phyloP scores from a whole-genome alignment of 1,140 invertebrate genomes.

The Calliphora vicina region DNA sequence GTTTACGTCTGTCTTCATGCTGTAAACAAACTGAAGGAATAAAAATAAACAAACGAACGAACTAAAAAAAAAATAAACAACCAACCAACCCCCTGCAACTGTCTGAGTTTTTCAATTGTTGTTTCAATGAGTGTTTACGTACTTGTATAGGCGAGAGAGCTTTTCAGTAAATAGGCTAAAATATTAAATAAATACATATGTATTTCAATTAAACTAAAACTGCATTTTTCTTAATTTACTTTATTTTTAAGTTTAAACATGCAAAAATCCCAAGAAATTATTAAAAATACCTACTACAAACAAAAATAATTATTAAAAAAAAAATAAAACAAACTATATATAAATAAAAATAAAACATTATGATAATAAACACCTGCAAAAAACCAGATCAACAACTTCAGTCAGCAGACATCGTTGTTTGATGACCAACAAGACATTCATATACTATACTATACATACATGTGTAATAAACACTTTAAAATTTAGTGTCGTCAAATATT shows the following conservation, averaged over 20 bases:
- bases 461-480: neutral
- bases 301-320: neutral
- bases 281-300: neutral
- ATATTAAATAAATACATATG: neutral
- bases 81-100: neutral
- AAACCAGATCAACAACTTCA: constrained; percentile 16
- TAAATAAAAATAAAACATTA: constrained; percentile 6
- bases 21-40: neutral
- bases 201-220: neutral
- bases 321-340: neutral
- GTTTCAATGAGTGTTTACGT: too few relatives aligned
- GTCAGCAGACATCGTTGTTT: constrained; percentile 3
- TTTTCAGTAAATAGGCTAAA: neutral
- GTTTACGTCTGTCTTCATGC: neutral
- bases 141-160: too few relatives aligned
- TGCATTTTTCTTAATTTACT: too few relatives aligned
- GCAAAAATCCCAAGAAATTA: neutral
- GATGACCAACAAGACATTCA: neutral
- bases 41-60: neutral
- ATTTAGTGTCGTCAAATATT: neutral
- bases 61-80: neutral
- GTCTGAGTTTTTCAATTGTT: neutral
- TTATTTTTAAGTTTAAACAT: too few relatives aligned
- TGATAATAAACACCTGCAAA: constrained; percentile 13
- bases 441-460: neutral